phyloP scores from a whole-genome alignment of 2,113 vertebrate species.

The Lycocorax pyrrhopterus region DNA sequence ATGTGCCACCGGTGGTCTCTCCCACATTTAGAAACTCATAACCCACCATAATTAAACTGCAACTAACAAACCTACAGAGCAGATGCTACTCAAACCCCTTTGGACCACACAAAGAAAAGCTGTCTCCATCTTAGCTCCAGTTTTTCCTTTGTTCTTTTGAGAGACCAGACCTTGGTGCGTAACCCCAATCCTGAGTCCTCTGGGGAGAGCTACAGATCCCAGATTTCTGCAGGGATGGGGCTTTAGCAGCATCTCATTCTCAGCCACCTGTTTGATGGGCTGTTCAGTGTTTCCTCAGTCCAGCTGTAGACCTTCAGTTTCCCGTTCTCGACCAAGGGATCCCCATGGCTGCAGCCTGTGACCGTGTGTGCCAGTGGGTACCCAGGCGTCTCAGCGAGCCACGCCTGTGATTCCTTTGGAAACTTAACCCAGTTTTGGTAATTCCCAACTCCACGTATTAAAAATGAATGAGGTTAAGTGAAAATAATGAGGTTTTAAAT shows the following conservation, averaged over 20 bases:
- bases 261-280: background rate
- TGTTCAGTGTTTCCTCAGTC: background rate
- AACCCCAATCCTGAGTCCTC: background rate
- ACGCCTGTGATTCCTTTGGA: background rate
- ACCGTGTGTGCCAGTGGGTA: rapidly evolving
- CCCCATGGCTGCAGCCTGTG: background rate
- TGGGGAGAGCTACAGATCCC: background rate
- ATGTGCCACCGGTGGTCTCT: background rate
- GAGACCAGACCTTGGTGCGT: background rate
- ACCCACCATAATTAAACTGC: background rate
- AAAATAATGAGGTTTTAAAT: slow-evolving; percentile 6
- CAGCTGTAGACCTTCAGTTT: background rate
- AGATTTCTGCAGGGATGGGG: background rate
- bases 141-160: background rate
- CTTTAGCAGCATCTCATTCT: background rate
- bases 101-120: background rate
- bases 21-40: background rate
- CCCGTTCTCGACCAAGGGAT: background rate
- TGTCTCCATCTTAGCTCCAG: background rate
- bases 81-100: background rate
- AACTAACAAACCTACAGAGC: background rate
- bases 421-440: background rate
- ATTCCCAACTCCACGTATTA: background rate
- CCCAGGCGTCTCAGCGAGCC: background rate
- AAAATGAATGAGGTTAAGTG: background rate